A percentile compares a stretch with the other conserved stretches of the same genome.
Conservation (phyloP, 2,113 vertebrate genomes). For the Sinosuthora webbiana region DNA sequence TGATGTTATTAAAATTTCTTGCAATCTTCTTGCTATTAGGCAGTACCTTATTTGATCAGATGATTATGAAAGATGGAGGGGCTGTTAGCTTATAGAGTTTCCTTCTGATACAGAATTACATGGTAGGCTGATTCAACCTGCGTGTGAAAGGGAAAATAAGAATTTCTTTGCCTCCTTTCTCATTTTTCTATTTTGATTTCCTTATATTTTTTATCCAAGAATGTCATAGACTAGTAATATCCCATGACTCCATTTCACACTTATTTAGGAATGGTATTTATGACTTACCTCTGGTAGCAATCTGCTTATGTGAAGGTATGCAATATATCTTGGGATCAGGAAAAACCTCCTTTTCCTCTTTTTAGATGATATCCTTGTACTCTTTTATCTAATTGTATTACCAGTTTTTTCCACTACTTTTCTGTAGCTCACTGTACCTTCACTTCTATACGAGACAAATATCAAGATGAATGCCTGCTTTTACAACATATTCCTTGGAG, state of each 20-base stretch:
- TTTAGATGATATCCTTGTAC: not conserved
- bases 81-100: not conserved
- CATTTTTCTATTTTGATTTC: slow-evolving; percentile 29
- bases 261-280: slow-evolving; percentile 17
- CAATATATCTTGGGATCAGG: not conserved
- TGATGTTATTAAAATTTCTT: slow-evolving; percentile 40
- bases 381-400: not conserved
- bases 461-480: not conserved
- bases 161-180: not conserved
- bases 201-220: not conserved
- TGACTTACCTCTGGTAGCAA: slow-evolving; percentile 16
- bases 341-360: not conserved
- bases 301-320: not conserved
- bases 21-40: not conserved
- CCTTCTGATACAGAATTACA: slow-evolving; percentile 22
- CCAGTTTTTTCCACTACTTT: not conserved
- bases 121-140: slow-evolving; percentile 27
- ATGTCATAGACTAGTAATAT: not conserved
- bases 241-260: slow-evolving; percentile 34
- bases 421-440: not conserved
- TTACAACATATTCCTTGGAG: not conserved
- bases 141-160: slow-evolving; percentile 7
- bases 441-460: not conserved
- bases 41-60: slow-evolving; percentile 30
- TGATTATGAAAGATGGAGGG: slow-evolving; percentile 10